Conservation (phyloP, 2,797 vertebrate species). For the Rhabdophis nuchalis region DNA sequence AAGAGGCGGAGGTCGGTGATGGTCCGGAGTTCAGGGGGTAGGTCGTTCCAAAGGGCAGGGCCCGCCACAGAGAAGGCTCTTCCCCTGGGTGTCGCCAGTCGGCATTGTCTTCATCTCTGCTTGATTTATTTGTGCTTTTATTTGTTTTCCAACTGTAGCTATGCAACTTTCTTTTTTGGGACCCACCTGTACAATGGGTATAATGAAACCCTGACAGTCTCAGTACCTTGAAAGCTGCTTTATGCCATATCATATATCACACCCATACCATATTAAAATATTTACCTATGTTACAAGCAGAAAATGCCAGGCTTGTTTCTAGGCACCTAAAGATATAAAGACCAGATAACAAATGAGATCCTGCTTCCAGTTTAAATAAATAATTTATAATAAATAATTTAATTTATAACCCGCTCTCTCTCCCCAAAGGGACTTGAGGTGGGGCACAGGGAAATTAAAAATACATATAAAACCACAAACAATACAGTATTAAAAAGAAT, state of each 20-base stretch:
- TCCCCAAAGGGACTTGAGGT: too few species aligned
- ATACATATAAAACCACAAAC: too few species aligned
- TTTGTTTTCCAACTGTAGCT: neutral
- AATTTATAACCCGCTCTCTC: too few species aligned
- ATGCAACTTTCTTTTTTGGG: neutral
- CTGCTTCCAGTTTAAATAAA: neutral
- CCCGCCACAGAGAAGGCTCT: too few species aligned
- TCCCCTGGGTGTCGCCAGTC: too few species aligned
- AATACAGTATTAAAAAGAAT: too few species aligned
- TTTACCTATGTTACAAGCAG: neutral
- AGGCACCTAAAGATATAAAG: neutral
- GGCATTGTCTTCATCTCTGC: too few species aligned
- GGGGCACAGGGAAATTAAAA: too few species aligned
- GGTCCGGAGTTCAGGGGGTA: too few species aligned
- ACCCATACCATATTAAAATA: neutral
- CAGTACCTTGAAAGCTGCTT: neutral
- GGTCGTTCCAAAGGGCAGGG: too few species aligned
- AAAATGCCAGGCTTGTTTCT: neutral
- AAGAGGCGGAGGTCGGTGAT: too few species aligned
- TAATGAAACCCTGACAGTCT: neutral
- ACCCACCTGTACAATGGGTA: neutral
- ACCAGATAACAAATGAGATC: neutral
- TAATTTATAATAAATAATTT: too few species aligned
- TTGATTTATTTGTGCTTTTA: neutral
- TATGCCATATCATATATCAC: neutral